Conservation (phyloP, 2,797 vertebrate genomes). For the Miichthys miiuy region DNA sequence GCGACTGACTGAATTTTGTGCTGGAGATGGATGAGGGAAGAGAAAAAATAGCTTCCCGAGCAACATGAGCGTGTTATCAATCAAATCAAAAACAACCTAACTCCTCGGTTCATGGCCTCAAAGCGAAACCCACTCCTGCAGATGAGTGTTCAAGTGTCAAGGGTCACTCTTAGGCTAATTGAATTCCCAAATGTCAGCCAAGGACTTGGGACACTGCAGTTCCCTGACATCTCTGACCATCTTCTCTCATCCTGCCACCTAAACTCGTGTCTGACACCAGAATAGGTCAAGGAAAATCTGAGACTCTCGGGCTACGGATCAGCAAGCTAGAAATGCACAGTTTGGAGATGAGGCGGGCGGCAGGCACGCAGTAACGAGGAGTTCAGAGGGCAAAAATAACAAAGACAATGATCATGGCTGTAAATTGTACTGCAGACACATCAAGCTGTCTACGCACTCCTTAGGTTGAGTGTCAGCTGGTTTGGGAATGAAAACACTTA, state of each 20-base stretch:
- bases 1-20: slow-evolving; percentile 30
- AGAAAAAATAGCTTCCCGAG: slow-evolving; percentile 44
- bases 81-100: slow-evolving; percentile 44
- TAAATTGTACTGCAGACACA: slow-evolving; percentile 73
- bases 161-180: slow-evolving; percentile 28
- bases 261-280: slow-evolving; percentile 3
- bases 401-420: slow-evolving; percentile 64
- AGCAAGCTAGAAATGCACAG: slow-evolving; percentile 2
- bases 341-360: slow-evolving; percentile 36
- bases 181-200: slow-evolving; percentile 75
- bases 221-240: neutral
- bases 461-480: slow-evolving; percentile 71
- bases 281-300: slow-evolving; percentile 42
- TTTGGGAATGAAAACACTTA: slow-evolving; percentile 80
- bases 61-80: slow-evolving; percentile 58
- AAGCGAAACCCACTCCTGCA: slow-evolving; percentile 55
- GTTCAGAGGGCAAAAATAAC: slow-evolving; percentile 66
- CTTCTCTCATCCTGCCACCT: slow-evolving; percentile 17
- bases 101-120: slow-evolving; percentile 31
- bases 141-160: slow-evolving; percentile 47
- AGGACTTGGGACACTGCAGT: slow-evolving; percentile 35
- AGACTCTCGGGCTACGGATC: slow-evolving; percentile 33
- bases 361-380: slow-evolving; percentile 5
- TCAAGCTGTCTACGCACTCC: slow-evolving; percentile 78
- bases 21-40: slow-evolving; percentile 43